phyloP scores from a whole-genome alignment of 2,113 vertebrate genomes.

The Trichechus manatus region DNA sequence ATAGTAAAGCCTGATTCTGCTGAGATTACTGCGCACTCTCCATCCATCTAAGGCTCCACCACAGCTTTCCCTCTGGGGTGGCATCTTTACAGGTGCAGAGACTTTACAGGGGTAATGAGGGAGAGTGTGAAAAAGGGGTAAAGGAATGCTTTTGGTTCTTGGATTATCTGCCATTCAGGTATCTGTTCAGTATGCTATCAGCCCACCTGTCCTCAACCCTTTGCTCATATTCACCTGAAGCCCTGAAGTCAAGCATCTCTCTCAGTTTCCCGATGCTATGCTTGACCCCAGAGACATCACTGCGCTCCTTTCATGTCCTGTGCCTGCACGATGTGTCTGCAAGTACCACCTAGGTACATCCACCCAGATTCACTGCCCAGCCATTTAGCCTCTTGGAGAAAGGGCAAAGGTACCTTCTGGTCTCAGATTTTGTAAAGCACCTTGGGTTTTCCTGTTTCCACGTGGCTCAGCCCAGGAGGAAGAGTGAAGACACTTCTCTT shows the following conservation, averaged over 20 bases:
- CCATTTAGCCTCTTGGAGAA: not conserved
- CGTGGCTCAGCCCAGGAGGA: not conserved
- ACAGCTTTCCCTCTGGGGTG: not conserved
- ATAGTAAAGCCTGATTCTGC: not conserved
- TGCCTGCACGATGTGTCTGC: not conserved
- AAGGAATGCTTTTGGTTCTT: fast-evolving
- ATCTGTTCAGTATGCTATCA: not conserved
- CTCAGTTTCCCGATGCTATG: not conserved
- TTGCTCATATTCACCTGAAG: not conserved
- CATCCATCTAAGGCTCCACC: not conserved
- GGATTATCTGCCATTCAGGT: not conserved
- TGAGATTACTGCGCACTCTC: not conserved
- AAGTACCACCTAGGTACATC: not conserved
- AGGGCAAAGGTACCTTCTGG: not conserved
- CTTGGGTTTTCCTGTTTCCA: not conserved
- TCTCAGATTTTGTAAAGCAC: not conserved
- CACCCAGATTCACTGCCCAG: not conserved
- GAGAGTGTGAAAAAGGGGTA: fast-evolving
- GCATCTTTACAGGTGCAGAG: not conserved
- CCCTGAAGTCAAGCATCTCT: not conserved
- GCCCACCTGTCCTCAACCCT: not conserved
- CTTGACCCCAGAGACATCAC: not conserved
- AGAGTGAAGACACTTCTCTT: no score
- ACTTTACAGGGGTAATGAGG: not conserved
- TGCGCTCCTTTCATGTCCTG: no score